Percentiles rank a stretch among this genome's conserved stretches.
These are phyloP conservation scores for Cotesia vestalis DNA, from an alignment of 1,140 invertebrate genomes.

Conservation along the genomic window DNA sequence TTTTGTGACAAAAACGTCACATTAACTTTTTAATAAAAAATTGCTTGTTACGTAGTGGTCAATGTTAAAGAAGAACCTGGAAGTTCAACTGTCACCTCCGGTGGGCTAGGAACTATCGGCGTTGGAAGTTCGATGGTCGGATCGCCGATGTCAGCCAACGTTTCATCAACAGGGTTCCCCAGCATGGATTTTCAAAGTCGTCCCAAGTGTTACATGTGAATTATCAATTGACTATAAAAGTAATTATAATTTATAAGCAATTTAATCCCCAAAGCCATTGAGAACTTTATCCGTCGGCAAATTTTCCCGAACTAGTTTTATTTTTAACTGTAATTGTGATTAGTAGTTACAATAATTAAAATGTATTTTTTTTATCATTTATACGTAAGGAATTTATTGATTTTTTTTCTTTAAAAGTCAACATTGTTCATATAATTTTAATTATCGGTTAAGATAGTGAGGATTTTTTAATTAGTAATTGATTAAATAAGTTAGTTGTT, in stretches of 20 bases:
- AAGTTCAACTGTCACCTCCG: slow-evolving; percentile 49
- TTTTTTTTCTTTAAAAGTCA: no score
- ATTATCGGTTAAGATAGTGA: no score
- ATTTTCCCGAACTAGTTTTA: neutral
- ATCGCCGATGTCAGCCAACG: slow-evolving; percentile 49
- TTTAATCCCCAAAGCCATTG: slow-evolving; percentile 14
- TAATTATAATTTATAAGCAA: neutral
- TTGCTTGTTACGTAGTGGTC: slow-evolving; percentile 51
- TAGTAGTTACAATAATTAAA: no score
- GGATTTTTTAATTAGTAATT: no score
- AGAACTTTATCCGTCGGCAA: no score
- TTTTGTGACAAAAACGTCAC: no score
- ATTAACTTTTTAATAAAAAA: neutral
- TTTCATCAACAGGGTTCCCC: slow-evolving; percentile 55
- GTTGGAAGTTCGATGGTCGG: slow-evolving; percentile 54
- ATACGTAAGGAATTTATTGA: no score
- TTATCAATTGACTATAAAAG: neutral
- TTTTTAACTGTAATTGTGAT: no score
- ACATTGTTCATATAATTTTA: no score
- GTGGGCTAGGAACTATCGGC: slow-evolving; percentile 47
- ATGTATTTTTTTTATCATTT: no score
- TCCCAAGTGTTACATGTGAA: slow-evolving; percentile 63
- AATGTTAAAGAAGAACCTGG: slow-evolving; percentile 62
- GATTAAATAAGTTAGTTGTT: no score
- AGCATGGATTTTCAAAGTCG: slow-evolving; percentile 58